Evolutionary conservation across 2,888 invertebrate species (phyloP), one percentile per base, ranked within the genome.

Genomic region (Dynastes grantii): DNA sequence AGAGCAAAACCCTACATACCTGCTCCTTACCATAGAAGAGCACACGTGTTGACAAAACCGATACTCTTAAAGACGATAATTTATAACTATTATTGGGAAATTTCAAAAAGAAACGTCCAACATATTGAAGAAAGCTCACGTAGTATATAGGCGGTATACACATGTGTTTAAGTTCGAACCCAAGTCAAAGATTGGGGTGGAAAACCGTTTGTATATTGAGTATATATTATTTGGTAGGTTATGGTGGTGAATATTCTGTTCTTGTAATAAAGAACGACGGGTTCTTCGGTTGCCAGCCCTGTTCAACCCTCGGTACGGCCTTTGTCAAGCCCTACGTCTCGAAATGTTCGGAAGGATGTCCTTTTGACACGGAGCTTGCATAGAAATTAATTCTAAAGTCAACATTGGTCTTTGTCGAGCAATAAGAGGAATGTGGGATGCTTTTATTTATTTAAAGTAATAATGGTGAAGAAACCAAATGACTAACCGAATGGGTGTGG

Each of bases 11-110:
- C 2, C 32, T 2, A 32, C 32, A 2, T 45, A 82, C 81, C 81
- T 45, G 45, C 45, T 45, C 11, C 9, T 11, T 2, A 8, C 8
- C 40, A 45, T 45, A 45, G 6, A 45, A 5, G 4, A 79, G 81
- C 87, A 87, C 87, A 87, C 86, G 87, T 87, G 87, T 87, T 86
- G 87, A 87, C 87, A 87, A 87, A 86, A 87, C 86, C 86, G 82
- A 86, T 83, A 82, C 83, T 83, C 83, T 86, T 86, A 32, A 86
- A 84, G 84, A 83, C 84, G 83, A 85, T 86, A 87, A 87, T 87
- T 87, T 87, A 87, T 86, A 85, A 84, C 85, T 82, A 85, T 87
- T 86, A 85, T 85, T 55, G 55, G 22, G 22, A 22, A 55, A 83
- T 51, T 45, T 65, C 29, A 65, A 65, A 76, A 65, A 51, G n/a